Evolutionary conservation across 2,888 invertebrate genomes (phyloP).

Genomic region (Alentia gelatinosa): DNA sequence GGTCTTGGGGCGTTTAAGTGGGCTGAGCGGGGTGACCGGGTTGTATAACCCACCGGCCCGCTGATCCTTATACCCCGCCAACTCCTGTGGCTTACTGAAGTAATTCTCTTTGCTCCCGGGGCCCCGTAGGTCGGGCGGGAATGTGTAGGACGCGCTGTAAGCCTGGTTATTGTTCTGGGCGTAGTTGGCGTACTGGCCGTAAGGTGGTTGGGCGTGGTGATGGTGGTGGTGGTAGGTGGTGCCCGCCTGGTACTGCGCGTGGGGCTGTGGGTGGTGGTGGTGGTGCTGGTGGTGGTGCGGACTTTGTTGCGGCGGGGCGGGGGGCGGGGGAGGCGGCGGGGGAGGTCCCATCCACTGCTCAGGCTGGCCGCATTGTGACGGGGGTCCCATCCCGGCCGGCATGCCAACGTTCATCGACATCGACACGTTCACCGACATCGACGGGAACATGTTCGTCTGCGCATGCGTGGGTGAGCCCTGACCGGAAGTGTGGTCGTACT

Average conservation of each 20-base stretch:
- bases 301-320: constrained; percentile 24
- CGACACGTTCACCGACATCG: constrained; percentile 97
- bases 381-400: constrained; percentile 69
- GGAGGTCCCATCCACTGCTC: background rate
- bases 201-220: constrained; percentile 55
- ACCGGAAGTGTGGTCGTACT: background rate
- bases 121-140: constrained; percentile 42
- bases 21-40: background rate
- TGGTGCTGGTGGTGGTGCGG: constrained; percentile 59
- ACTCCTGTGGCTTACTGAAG: background rate
- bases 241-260: constrained; percentile 48
- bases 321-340: constrained; percentile 51
- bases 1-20: background rate
- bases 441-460: constrained; percentile 85
- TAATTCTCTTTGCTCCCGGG: background rate
- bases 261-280: constrained; percentile 51
- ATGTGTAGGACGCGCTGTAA: constrained; percentile 57
- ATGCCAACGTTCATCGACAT: constrained; percentile 99
- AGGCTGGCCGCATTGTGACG: constrained; percentile 39
- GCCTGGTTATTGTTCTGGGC: background rate
- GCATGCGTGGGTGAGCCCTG: constrained; percentile 47
- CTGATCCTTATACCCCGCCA: constrained; percentile 38
- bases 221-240: constrained; percentile 54
- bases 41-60: background rate
- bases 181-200: constrained; percentile 30